These are phyloP conservation scores for Argya squamiceps DNA, from an alignment of 2,797 vertebrate genomes.

Conservation along the genomic window DNA sequence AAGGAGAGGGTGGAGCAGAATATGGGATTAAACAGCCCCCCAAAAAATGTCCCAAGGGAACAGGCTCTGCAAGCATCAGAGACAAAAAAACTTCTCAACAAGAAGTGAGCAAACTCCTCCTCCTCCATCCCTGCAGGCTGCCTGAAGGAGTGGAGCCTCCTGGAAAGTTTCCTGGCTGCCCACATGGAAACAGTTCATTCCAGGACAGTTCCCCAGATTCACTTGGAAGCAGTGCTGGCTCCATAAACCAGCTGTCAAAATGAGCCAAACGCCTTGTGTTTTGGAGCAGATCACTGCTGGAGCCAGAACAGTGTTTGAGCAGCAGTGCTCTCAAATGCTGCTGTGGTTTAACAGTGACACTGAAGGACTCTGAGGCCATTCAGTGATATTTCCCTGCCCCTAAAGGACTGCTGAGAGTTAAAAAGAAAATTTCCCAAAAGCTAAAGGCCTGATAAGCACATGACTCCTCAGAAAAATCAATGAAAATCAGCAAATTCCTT, in stretches of 20 bases:
- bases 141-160: conserved; percentile 1
- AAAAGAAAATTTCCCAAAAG: background rate
- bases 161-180: conserved; percentile 27
- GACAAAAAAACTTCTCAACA: background rate
- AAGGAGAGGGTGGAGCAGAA: background rate
- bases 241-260: background rate
- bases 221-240: background rate
- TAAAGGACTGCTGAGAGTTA: background rate
- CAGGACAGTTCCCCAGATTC: background rate
- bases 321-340: background rate
- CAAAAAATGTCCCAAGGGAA: background rate
- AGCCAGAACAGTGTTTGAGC: background rate
- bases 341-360: background rate
- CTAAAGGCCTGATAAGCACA: background rate
- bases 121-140: background rate
- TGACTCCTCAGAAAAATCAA: background rate
- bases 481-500: background rate
- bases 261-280: background rate
- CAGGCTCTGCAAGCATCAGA: background rate
- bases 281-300: background rate
- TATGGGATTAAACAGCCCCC: background rate
- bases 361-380: background rate
- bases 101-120: conserved; percentile 16
- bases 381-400: background rate
- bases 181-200: conserved; percentile 26